Conservation (phyloP, 2,888 invertebrate genomes). For the Thereva nobilitata region DNA sequence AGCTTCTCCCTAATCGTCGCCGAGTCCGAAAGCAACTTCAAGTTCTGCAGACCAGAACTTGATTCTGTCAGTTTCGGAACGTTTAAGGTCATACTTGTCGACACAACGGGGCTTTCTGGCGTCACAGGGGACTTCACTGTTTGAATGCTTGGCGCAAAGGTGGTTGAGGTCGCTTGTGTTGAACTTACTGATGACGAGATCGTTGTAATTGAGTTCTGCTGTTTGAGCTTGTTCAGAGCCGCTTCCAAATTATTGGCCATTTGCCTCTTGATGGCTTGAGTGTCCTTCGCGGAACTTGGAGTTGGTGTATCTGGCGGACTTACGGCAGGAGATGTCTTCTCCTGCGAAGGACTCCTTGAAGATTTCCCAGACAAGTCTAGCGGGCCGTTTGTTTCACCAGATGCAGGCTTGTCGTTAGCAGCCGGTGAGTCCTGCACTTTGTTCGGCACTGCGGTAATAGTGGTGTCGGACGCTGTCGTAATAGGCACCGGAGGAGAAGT, state of each 20-base stretch:
- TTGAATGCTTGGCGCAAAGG: background rate
- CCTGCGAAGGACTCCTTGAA: constrained; percentile 47
- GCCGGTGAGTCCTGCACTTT: constrained; percentile 45
- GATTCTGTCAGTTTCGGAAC: background rate
- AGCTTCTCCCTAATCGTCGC: constrained; percentile 56
- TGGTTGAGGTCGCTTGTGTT: constrained; percentile 7
- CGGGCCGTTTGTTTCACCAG: constrained; percentile 61
- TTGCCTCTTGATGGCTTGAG: constrained; percentile 27
- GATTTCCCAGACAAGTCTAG: constrained; percentile 61
- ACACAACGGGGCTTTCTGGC: background rate
- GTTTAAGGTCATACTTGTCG: background rate
- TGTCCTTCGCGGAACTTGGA: constrained; percentile 23
- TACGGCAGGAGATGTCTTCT: constrained; percentile 42
- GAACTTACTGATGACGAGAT: background rate
- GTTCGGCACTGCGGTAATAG: constrained; percentile 42
- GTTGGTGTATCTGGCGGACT: constrained; percentile 41
- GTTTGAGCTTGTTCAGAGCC: constrained; percentile 56
- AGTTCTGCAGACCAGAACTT: constrained; percentile 57
- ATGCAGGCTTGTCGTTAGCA: constrained; percentile 45
- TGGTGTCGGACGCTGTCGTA: background rate
- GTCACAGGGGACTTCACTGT: background rate
- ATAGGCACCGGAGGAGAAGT: background rate
- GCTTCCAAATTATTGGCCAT: constrained; percentile 51
- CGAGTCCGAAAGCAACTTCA: constrained; percentile 62
- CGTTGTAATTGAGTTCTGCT: constrained; percentile 43